A percentile compares a stretch with the other conserved stretches of the same genome.
These are phyloP conservation scores for Leptonema lineaticorne DNA, from an alignment of 1,140 invertebrate species.

Conservation along the genomic window DNA sequence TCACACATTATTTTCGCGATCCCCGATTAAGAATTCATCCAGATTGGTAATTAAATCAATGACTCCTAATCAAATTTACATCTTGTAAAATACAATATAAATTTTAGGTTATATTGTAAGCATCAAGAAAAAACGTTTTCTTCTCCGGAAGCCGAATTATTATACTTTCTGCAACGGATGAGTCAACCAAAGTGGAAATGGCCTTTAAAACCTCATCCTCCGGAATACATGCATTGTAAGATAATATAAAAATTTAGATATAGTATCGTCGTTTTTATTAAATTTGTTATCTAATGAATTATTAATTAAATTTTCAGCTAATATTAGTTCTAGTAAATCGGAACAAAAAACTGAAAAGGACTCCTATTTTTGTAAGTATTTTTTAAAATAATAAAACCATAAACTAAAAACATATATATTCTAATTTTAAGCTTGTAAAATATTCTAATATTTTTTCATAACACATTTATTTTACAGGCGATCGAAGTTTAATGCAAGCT, in stretches of 20 bases:
- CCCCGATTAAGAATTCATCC: constrained; percentile 88
- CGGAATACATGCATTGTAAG: constrained; percentile 51
- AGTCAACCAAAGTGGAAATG: constrained; percentile 74
- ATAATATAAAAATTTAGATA: too few species aligned
- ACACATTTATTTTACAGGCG: constrained; percentile 62
- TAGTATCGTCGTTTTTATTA: constrained; percentile 5
- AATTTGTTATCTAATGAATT: too few species aligned
- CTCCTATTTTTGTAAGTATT: constrained; percentile 63
- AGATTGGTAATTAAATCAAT: constrained; percentile 65
- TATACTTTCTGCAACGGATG: constrained; percentile 75
- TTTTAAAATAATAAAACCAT: too few species aligned
- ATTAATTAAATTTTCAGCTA: constrained; percentile 51
- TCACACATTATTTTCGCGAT: constrained; percentile 68
- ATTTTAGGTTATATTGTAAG: constrained; percentile 59
- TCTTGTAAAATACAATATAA: not conserved
- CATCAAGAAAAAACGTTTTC: constrained; percentile 58
- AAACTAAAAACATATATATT: too few species aligned
- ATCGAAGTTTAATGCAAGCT: constrained; percentile 79
- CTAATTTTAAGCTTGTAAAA: too few species aligned
- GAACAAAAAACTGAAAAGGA: constrained; percentile 55
- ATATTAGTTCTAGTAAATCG: constrained; percentile 56
- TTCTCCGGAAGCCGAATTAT: constrained; percentile 68
- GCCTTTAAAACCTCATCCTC: constrained; percentile 64
- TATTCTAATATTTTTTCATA: too few species aligned
- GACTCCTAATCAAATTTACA: not conserved